A percentile compares a stretch with the other conserved stretches of the same genome.
phyloP scores from a whole-genome alignment of 1,140 invertebrate genomes.

The Arctopsyche grandis region DNA sequence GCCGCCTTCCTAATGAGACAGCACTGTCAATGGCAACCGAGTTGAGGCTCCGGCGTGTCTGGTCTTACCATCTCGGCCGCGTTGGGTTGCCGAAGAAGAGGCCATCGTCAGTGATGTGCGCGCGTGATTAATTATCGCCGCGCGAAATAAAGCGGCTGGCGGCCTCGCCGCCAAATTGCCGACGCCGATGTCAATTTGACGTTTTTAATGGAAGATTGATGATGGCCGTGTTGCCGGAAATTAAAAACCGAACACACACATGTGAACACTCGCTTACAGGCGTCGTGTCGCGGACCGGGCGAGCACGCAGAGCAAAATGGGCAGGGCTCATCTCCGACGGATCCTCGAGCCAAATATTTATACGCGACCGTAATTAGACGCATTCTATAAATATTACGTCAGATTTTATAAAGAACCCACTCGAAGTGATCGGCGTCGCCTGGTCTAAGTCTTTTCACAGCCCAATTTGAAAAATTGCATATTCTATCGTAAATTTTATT shows the following conservation, averaged over 20 bases:
- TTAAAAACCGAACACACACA: constrained; percentile 4
- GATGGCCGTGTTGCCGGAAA: constrained; percentile 12
- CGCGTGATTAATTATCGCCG: constrained; percentile 19
- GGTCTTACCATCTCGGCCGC: no score
- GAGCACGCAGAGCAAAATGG: no score
- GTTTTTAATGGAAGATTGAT: constrained; percentile 28
- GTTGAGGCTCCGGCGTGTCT: neutral
- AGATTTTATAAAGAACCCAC: no score
- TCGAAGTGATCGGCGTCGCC: no score
- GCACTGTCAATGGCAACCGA: neutral
- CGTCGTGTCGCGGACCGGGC: no score
- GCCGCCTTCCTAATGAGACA: neutral
- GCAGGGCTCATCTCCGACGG: no score
- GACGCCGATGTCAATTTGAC: constrained; percentile 20
- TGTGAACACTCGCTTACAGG: neutral
- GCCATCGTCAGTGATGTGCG: neutral
- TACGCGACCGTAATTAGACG: no score
- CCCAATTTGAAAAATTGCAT: no score
- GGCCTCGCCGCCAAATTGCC: neutral
- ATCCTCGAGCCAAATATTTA: no score
- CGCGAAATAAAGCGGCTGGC: neutral
- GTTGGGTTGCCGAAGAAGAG: neutral
- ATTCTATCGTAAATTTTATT: no score
- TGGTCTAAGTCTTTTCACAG: no score
- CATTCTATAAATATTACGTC: no score